Percentiles rank a stretch among this genome's conserved stretches.
Evolutionary conservation across 1,140 invertebrate genomes (phyloP).

Genomic region (Papilio machaon): DNA sequence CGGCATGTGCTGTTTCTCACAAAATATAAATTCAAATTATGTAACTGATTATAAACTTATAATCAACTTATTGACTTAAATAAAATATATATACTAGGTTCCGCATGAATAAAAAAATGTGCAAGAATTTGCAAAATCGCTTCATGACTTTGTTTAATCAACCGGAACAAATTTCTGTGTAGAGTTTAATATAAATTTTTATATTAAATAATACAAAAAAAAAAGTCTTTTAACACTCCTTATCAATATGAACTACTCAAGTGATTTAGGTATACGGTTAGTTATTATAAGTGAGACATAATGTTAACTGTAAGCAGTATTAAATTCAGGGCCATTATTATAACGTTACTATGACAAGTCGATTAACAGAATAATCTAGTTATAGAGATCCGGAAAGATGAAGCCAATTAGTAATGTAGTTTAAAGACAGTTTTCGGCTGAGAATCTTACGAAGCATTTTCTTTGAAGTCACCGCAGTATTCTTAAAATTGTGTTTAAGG

Average conservation of each 20-base stretch:
- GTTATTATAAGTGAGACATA: neutral
- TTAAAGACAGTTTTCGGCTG: neutral
- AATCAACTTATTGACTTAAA: constrained; percentile 22
- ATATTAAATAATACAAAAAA: too few species aligned
- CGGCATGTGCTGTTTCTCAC: constrained; percentile 71
- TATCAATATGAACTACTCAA: too few species aligned
- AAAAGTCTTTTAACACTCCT: too few species aligned
- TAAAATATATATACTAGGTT: neutral
- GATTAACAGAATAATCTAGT: neutral
- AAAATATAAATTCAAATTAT: constrained; percentile 51
- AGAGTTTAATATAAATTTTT: too few species aligned
- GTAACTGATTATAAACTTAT: constrained; percentile 37
- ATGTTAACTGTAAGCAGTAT: neutral
- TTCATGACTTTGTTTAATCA: neutral
- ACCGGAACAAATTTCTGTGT: neutral
- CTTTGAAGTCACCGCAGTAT: neutral
- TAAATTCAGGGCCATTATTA: neutral
- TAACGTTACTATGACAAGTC: neutral
- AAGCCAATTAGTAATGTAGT: neutral
- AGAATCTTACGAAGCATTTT: neutral
- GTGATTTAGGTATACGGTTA: neutral
- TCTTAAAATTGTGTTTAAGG: constrained; percentile 5
- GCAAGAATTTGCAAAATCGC: neutral
- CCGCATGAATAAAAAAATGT: neutral
- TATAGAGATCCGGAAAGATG: neutral